These are phyloP conservation scores for Danaus melanippus DNA, from an alignment of 1,140 invertebrate species.

Conservation along the genomic window DNA sequence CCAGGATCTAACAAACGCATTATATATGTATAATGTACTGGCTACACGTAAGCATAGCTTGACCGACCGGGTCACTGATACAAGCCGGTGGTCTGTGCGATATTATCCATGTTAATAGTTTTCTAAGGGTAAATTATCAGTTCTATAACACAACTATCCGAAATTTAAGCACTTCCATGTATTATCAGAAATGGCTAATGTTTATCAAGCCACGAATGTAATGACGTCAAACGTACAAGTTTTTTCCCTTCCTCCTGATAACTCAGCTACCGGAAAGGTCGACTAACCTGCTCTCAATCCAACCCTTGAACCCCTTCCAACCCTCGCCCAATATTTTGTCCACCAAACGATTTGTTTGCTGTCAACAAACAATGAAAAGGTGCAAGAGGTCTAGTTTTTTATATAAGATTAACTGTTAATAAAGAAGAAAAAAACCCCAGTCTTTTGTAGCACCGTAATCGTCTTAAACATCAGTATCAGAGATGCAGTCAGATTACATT, in stretches of 20 bases:
- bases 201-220: too few relatives aligned
- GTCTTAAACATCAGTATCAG: conserved; percentile 52
- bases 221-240: conserved; percentile 10
- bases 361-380: conserved; percentile 66
- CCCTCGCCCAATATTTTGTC: conserved; percentile 44
- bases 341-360: conserved; percentile 68
- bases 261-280: conserved; percentile 54
- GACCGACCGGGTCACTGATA: too few relatives aligned
- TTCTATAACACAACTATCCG: too few relatives aligned
- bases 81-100: too few relatives aligned
- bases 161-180: too few relatives aligned
- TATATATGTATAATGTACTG: too few relatives aligned
- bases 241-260: conserved; percentile 35
- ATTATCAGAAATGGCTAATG: too few relatives aligned
- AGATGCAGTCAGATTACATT: conserved; percentile 43
- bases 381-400: conserved; percentile 47
- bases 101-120: too few relatives aligned
- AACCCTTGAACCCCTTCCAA: conserved; percentile 55
- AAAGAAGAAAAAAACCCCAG: conserved; percentile 49
- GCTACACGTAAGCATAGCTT: too few relatives aligned
- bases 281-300: conserved; percentile 54
- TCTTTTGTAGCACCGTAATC: conserved; percentile 55
- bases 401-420: conserved; percentile 59
- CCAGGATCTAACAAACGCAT: too few relatives aligned
- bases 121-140: too few relatives aligned